Evolutionary conservation across 2,888 invertebrate genomes (phyloP).

Genomic region (Drosophila borborema): DNA sequence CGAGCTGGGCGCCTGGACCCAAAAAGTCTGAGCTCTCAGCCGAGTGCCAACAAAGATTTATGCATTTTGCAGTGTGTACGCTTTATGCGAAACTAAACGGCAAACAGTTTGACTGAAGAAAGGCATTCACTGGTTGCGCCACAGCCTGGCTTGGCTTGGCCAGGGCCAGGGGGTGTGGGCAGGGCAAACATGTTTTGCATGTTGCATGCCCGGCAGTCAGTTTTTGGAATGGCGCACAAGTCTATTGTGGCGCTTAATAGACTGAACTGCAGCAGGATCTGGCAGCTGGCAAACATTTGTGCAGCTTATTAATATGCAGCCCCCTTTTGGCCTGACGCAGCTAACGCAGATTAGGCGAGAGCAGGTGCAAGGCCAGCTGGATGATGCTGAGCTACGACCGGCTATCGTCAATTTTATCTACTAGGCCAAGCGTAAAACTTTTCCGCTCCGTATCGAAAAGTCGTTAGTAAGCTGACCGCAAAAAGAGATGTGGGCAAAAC

Average conservation of each 20-base stretch:
- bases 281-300: slow-evolving; percentile 70
- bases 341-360: slow-evolving; percentile 46
- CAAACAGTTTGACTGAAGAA: slow-evolving; percentile 70
- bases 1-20: not conserved
- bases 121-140: slow-evolving; percentile 19
- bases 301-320: slow-evolving; percentile 74
- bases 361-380: slow-evolving; percentile 26
- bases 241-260: slow-evolving; percentile 72
- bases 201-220: not conserved
- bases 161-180: not conserved
- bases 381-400: not conserved
- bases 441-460: slow-evolving; percentile 71
- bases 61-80: slow-evolving; percentile 69
- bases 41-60: slow-evolving; percentile 73
- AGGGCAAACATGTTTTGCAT: slow-evolving; percentile 48
- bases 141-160: slow-evolving; percentile 13
- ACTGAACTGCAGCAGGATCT: slow-evolving; percentile 57
- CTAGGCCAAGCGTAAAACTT: slow-evolving; percentile 65
- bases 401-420: slow-evolving; percentile 71
- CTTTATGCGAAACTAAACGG: slow-evolving; percentile 75
- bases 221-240: slow-evolving; percentile 10
- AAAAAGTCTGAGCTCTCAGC: slow-evolving; percentile 9
- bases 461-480: slow-evolving; percentile 78
- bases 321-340: slow-evolving; percentile 34
- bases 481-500: slow-evolving; percentile 39